Conservation (phyloP, 2,797 vertebrate species). For the Gymnodraco acuticeps region DNA sequence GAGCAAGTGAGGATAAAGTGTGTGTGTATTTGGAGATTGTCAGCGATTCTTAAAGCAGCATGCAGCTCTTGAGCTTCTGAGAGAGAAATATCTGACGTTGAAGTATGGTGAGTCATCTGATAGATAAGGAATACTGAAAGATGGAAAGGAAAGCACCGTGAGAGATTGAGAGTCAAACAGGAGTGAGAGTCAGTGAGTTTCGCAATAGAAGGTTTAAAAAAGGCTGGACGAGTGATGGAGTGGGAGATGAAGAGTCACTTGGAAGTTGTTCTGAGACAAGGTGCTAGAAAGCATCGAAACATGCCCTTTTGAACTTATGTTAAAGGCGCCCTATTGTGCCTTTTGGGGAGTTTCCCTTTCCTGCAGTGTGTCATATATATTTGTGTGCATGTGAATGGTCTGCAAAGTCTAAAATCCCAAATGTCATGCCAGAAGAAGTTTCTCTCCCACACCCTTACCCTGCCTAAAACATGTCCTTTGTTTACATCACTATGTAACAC, state of each 20-base stretch:
- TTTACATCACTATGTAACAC: no score
- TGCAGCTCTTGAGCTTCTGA: constrained; percentile 58
- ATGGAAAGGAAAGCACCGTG: constrained; percentile 4
- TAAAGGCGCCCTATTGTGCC: neutral
- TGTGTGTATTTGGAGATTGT: constrained; percentile 46
- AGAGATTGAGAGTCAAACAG: constrained; percentile 17
- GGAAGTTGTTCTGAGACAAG: constrained; percentile 12
- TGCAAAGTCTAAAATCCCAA: no score
- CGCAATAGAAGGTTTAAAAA: constrained; percentile 36
- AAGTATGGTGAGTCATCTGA: constrained; percentile 72
- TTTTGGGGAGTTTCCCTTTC: no score
- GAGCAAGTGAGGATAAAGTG: constrained; percentile 36
- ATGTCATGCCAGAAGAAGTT: no score
- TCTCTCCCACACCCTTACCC: no score
- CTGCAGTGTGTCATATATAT: no score
- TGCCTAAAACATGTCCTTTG: no score
- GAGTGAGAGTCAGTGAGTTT: constrained; percentile 30
- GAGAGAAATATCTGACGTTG: constrained; percentile 56
- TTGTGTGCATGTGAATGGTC: no score
- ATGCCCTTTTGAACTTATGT: constrained; percentile 15
- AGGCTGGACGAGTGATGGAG: constrained; percentile 21
- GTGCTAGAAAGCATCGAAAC: constrained; percentile 19
- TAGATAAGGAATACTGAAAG: constrained; percentile 65
- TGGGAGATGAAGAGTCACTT: constrained; percentile 34
- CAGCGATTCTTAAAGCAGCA: constrained; percentile 59